phyloP scores from a whole-genome alignment of 2,797 vertebrate genomes.

The Malacoraja senta region DNA sequence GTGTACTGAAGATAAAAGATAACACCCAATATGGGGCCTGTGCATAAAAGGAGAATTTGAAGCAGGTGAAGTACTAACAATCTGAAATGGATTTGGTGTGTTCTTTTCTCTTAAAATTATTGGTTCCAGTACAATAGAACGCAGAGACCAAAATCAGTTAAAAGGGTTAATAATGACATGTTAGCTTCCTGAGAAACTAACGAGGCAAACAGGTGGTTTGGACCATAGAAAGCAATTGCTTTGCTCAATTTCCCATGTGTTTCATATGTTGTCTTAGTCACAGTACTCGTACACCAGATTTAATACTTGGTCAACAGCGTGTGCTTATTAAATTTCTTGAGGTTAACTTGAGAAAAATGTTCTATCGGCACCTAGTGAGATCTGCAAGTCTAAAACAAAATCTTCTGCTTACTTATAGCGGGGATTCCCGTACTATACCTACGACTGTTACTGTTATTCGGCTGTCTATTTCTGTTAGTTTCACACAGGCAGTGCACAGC shows the following conservation, averaged over 20 bases:
- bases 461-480: background rate
- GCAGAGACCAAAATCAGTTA: background rate
- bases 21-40: background rate
- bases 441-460: background rate
- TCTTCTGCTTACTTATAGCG: background rate
- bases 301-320: no score
- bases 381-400: no score
- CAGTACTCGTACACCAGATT: background rate
- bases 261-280: background rate
- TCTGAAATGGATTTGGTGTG: background rate
- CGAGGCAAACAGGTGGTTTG: background rate
- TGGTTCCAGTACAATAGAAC: background rate
- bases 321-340: background rate
- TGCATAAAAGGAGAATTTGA: background rate
- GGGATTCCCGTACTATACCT: background rate
- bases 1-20: background rate
- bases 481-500: background rate
- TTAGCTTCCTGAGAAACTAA: constrained; percentile 16
- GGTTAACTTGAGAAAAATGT: background rate
- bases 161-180: background rate
- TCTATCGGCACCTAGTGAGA: background rate
- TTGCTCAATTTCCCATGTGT: background rate
- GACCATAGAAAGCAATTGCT: background rate
- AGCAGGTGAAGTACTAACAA: background rate
- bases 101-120: background rate